Evolutionary conservation across 53 echinoderm and acorn worm species (phyloP).

Genomic region (Mesocentrotus franciscanus): DNA sequence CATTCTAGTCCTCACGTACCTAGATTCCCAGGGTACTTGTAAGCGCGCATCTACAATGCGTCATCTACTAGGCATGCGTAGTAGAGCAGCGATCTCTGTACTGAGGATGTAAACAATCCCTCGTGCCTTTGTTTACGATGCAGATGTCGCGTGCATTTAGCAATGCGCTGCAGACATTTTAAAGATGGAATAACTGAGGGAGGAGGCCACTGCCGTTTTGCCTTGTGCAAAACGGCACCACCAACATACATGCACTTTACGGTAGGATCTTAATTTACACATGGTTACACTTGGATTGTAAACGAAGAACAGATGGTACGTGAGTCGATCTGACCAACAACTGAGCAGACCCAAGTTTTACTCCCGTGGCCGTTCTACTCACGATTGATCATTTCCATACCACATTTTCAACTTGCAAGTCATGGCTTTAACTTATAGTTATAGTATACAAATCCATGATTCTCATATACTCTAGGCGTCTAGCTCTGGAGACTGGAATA

Average conservation of each 20-base stretch:
- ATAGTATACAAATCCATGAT: background rate
- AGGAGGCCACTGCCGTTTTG: constrained; percentile 45
- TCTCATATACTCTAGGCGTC: background rate
- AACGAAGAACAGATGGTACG: background rate
- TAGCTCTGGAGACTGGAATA: background rate
- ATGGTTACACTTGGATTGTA: background rate
- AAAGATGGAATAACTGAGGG: constrained; percentile 32
- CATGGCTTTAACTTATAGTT: background rate
- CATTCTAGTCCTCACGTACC: too few relatives aligned
- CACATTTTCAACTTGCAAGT: background rate
- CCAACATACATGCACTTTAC: background rate
- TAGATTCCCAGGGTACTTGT: background rate
- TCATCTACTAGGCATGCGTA: background rate
- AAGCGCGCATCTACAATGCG: background rate
- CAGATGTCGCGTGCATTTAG: background rate
- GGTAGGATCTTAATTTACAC: background rate
- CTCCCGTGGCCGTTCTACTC: too few relatives aligned
- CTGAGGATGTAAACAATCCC: constrained; percentile 56
- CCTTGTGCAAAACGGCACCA: constrained; percentile 58
- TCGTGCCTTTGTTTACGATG: constrained; percentile 40
- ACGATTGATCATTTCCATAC: background rate
- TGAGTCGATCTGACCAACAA: background rate
- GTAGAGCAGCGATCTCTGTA: background rate
- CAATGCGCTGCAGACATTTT: background rate
- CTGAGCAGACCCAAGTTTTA: background rate